phyloP scores from a whole-genome alignment of 2,797 vertebrate species.

The Molossus molossus region DNA sequence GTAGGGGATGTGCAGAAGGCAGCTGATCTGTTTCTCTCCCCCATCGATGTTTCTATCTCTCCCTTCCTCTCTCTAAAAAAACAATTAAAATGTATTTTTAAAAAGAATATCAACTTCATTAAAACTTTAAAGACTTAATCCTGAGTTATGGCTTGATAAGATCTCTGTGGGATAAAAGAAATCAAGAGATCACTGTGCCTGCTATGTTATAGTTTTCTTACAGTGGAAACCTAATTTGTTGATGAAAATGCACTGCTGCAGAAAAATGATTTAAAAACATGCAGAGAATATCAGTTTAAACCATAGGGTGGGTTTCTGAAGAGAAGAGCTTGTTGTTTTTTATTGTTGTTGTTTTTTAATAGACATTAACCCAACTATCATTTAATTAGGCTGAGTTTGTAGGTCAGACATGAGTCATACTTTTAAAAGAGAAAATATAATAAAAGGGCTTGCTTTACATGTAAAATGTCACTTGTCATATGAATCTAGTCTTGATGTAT shows the following conservation, averaged over 20 bases:
- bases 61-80: too few species aligned
- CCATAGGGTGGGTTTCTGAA: slow-evolving; percentile 4
- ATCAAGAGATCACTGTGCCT: slow-evolving; percentile 69
- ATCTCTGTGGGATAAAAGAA: slow-evolving; percentile 76
- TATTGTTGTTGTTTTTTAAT: neutral
- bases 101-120: slow-evolving; percentile 75
- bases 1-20: too few species aligned
- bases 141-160: slow-evolving; percentile 68
- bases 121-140: slow-evolving; percentile 73
- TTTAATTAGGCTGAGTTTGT: slow-evolving; percentile 65
- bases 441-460: slow-evolving; percentile 60
- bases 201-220: slow-evolving; percentile 68
- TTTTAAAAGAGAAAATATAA: slow-evolving; percentile 58
- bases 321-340: neutral
- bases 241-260: neutral
- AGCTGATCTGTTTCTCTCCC: too few species aligned
- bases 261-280: neutral
- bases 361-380: slow-evolving; percentile 60
- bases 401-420: slow-evolving; percentile 65
- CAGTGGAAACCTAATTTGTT: slow-evolving; percentile 62
- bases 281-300: slow-evolving; percentile 55
- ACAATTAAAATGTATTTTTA: too few species aligned
- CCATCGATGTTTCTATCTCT: too few species aligned
- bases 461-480: slow-evolving; percentile 33
- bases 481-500: neutral